These are phyloP conservation scores for Microtus oregoni DNA, from an alignment of 2,113 vertebrate genomes.

Conservation along the genomic window DNA sequence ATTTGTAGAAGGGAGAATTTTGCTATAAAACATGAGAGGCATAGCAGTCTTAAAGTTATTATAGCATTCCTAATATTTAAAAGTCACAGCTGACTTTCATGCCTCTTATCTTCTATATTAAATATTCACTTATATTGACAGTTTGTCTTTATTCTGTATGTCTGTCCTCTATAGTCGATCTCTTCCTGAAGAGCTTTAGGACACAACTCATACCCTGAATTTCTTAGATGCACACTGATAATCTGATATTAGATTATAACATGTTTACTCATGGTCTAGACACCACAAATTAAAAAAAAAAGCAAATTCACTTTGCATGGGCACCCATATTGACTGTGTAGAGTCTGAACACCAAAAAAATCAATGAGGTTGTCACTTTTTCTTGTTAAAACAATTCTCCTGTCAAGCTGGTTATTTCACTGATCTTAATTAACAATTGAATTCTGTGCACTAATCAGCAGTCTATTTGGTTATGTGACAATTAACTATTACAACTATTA, in stretches of 20 bases:
- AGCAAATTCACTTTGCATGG: neutral
- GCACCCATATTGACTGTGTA: conserved; percentile 48
- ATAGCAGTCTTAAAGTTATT: neutral
- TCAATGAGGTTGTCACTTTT: conserved; percentile 65
- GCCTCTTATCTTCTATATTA: neutral
- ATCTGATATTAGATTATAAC: neutral
- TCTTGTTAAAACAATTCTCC: conserved; percentile 66
- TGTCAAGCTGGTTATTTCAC: conserved; percentile 55
- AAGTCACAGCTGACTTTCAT: neutral
- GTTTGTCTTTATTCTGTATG: neutral
- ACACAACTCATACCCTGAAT: neutral
- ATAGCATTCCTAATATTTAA: neutral
- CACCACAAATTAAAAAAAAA: neutral
- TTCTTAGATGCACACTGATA: neutral
- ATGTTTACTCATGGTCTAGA: neutral
- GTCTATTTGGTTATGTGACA: conserved; percentile 10
- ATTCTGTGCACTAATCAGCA: conserved; percentile 35
- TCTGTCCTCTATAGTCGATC: neutral
- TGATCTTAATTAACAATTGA: conserved; percentile 71
- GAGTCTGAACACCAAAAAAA: conserved; percentile 46
- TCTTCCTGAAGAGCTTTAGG: neutral
- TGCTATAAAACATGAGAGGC: neutral
- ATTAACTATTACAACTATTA: conserved; percentile 36
- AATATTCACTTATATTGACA: neutral
- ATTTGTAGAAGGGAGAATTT: fast-evolving